Evolutionary conservation across 2,888 invertebrate species (phyloP).

Genomic region (Ochlodes sylvanus): DNA sequence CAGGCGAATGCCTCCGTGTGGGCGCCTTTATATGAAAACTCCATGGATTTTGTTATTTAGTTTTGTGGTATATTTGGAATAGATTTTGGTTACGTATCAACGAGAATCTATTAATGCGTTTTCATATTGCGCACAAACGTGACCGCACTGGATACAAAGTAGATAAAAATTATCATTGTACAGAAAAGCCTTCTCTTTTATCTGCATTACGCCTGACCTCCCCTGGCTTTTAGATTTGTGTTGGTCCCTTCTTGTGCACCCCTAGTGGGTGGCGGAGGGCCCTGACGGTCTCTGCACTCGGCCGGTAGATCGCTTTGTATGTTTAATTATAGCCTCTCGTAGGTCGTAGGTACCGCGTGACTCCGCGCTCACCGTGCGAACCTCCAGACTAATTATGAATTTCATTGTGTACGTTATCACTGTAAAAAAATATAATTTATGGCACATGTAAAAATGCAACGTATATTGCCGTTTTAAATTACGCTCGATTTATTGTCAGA

Average conservation of each 20-base stretch:
- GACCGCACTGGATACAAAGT: too few relatives aligned
- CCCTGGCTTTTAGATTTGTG: slow-evolving; percentile 35
- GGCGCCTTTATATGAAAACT: too few relatives aligned
- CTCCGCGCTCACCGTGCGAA: slow-evolving; percentile 28
- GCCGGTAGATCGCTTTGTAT: slow-evolving; percentile 51
- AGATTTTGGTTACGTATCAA: too few relatives aligned
- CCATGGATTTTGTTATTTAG: too few relatives aligned
- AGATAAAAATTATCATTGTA: neutral
- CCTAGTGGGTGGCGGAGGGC: slow-evolving; percentile 8
- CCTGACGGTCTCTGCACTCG: slow-evolving; percentile 41
- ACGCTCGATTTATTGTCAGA: neutral
- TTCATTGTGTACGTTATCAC: slow-evolving; percentile 23
- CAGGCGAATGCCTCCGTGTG: too few relatives aligned
- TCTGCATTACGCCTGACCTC: slow-evolving; percentile 16
- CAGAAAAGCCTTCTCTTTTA: neutral
- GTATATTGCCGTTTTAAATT: neutral
- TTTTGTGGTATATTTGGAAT: too few relatives aligned
- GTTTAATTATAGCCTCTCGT: slow-evolving; percentile 50
- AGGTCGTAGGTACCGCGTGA: slow-evolving; percentile 42
- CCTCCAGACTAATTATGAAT: slow-evolving; percentile 35
- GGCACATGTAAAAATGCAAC: slow-evolving; percentile 36
- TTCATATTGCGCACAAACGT: too few relatives aligned
- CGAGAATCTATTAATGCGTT: too few relatives aligned
- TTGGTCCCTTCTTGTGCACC: slow-evolving; percentile 20
- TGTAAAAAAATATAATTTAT: slow-evolving; percentile 21